Conservation (phyloP, 2,888 invertebrate species). For the Tiliacea citrago region DNA sequence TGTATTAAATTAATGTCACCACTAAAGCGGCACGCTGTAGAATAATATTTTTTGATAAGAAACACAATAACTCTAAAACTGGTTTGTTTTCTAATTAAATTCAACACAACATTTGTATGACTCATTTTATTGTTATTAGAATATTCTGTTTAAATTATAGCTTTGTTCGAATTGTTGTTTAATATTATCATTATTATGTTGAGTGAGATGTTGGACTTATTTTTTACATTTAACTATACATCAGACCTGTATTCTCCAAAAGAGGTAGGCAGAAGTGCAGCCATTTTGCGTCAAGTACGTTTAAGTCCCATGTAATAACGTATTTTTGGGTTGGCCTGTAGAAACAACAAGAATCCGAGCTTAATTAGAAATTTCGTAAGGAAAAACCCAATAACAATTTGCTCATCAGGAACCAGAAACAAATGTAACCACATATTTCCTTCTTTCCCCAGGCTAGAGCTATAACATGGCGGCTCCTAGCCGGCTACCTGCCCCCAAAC, state of each 20-base stretch:
- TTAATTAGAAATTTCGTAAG: neutral
- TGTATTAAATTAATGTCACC: no score
- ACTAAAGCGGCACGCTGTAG: no score
- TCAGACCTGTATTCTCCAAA: neutral
- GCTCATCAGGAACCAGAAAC: neutral
- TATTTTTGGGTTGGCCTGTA: neutral
- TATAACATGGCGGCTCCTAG: slow-evolving; percentile 92
- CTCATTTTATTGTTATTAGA: neutral
- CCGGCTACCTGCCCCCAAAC: slow-evolving; percentile 98
- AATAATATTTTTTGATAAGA: slow-evolving; percentile 15
- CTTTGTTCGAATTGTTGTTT: neutral
- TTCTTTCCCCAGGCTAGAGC: slow-evolving; percentile 88
- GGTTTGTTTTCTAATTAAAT: slow-evolving; percentile 12
- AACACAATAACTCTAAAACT: neutral
- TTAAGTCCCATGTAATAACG: neutral
- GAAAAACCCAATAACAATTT: neutral
- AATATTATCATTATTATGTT: neutral
- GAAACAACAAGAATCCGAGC: neutral
- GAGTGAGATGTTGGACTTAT: neutral
- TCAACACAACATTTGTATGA: slow-evolving; percentile 4
- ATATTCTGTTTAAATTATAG: neutral
- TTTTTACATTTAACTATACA: neutral
- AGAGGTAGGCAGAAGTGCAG: neutral
- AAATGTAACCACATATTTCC: slow-evolving; percentile 5
- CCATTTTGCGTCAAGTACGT: neutral